Evolutionary conservation across 2,888 invertebrate genomes (phyloP).

Genomic region (Dasysyrphus albostriatus): DNA sequence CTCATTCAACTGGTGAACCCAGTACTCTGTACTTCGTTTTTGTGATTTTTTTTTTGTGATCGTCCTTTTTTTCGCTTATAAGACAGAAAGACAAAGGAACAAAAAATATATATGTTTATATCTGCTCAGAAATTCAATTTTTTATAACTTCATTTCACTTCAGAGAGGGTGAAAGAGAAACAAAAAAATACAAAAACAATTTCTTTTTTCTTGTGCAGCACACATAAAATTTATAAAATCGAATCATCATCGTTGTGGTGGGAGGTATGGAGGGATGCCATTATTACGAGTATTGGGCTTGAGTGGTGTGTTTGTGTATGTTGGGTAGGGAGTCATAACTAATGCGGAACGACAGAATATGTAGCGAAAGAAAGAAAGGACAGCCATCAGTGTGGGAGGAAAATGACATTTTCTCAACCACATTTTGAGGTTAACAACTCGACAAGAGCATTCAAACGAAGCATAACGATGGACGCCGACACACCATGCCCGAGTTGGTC

Average conservation of each 20-base stretch:
- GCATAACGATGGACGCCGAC: constrained; percentile 12
- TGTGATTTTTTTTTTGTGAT: neutral
- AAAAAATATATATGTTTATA: neutral
- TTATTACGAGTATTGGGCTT: neutral
- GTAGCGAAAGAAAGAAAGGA: constrained; percentile 7
- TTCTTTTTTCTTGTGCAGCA: constrained; percentile 45
- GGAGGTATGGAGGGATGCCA: neutral
- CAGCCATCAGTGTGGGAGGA: constrained; percentile 20
- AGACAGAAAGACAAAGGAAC: constrained; percentile 20
- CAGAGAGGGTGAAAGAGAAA: neutral
- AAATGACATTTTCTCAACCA: constrained; percentile 71
- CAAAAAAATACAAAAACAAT: constrained; percentile 34
- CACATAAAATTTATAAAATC: constrained; percentile 59
- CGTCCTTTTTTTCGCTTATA: constrained; percentile 8
- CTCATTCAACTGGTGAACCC: constrained; percentile 66
- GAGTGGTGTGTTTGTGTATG: neutral
- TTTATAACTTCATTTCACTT: constrained; percentile 8
- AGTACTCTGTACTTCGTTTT: neutral
- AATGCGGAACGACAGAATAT: constrained; percentile 60
- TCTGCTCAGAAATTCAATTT: constrained; percentile 25
- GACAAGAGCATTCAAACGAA: constrained; percentile 62
- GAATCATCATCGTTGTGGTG: constrained; percentile 55
- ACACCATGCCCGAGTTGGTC: constrained; percentile 1
- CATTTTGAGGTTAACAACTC: constrained; percentile 75
- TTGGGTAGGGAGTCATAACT: constrained; percentile 54